These are phyloP conservation scores for Philereme vetulata DNA, from an alignment of 2,888 invertebrate species.

Conservation along the genomic window DNA sequence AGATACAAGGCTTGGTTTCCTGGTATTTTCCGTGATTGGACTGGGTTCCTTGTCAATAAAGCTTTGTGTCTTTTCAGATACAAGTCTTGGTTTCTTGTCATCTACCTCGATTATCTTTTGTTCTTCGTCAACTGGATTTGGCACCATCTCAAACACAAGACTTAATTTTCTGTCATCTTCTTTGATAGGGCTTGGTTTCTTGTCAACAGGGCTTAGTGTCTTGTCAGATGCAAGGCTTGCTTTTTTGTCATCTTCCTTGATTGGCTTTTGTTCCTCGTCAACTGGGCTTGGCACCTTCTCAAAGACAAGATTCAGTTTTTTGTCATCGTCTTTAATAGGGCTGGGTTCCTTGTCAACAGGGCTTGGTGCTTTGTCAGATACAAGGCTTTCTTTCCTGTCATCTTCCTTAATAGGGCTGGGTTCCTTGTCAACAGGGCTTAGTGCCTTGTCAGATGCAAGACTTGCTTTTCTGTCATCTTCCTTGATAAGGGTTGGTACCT, in stretches of 20 bases:
- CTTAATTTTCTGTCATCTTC: background rate
- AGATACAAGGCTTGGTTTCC: background rate
- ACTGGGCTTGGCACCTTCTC: slow-evolving; percentile 5
- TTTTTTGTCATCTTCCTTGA: slow-evolving; percentile 19
- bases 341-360: background rate
- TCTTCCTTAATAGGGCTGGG: slow-evolving; percentile 1
- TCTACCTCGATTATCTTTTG: slow-evolving; percentile 13
- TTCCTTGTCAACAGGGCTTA: background rate
- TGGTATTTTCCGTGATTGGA: slow-evolving; percentile 7
- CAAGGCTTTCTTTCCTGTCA: slow-evolving; percentile 2
- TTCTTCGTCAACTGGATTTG: slow-evolving; percentile 14
- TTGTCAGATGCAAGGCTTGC: slow-evolving; percentile 16
- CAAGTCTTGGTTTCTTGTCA: background rate
- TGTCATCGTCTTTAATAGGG: slow-evolving; percentile 1
- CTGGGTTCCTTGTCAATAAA: slow-evolving; percentile 29
- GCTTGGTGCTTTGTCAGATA: slow-evolving; percentile 10
- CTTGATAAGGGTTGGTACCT: background rate
- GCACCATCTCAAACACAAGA: background rate
- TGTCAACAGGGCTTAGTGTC: slow-evolving; percentile 8
- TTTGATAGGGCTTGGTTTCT: slow-evolving; percentile 7
- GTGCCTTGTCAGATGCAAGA: background rate
- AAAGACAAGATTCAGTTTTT: too few relatives aligned
- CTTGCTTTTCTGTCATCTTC: background rate
- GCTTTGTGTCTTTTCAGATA: slow-evolving; percentile 2
- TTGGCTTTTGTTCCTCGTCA: background rate